phyloP scores from a whole-genome alignment of 2,888 invertebrate species.

The Graphium colonna region DNA sequence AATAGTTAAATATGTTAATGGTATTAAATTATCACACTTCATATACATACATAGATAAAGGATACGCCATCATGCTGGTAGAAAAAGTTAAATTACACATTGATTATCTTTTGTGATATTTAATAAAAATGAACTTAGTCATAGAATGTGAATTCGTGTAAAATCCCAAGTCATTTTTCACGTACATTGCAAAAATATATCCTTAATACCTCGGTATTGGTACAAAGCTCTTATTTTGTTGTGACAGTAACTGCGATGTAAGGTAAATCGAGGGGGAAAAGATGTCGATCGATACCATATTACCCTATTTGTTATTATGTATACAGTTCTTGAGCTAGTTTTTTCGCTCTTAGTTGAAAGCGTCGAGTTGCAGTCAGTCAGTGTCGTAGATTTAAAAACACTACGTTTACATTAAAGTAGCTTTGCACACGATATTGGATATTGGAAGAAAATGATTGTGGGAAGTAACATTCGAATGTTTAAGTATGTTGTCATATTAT shows the following conservation, averaged over 20 bases:
- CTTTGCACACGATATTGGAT: no score
- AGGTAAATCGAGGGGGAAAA: conserved; percentile 2
- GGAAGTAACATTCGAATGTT: conserved; percentile 1
- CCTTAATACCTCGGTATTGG: background rate
- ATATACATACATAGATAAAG: no score
- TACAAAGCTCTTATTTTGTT: background rate
- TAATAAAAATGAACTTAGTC: no score
- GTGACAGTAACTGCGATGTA: conserved; percentile 4
- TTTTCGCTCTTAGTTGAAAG: conserved; percentile 4
- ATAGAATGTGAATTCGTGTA: background rate
- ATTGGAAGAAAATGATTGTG: background rate
- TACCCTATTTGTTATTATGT: conserved; percentile 9
- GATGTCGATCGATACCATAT: background rate
- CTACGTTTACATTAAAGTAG: no score
- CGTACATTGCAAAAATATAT: background rate
- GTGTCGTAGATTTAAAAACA: background rate
- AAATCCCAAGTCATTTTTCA: background rate
- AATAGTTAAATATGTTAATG: no score
- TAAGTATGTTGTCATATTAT: conserved; percentile 1
- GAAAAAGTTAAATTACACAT: no score
- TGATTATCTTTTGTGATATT: no score
- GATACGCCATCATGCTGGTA: no score
- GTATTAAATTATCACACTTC: no score
- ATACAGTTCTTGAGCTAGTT: conserved; percentile 1
- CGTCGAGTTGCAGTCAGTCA: conserved; percentile 8